phyloP scores from a whole-genome alignment of 2,797 vertebrate genomes.

The Sebastes vulpes region DNA sequence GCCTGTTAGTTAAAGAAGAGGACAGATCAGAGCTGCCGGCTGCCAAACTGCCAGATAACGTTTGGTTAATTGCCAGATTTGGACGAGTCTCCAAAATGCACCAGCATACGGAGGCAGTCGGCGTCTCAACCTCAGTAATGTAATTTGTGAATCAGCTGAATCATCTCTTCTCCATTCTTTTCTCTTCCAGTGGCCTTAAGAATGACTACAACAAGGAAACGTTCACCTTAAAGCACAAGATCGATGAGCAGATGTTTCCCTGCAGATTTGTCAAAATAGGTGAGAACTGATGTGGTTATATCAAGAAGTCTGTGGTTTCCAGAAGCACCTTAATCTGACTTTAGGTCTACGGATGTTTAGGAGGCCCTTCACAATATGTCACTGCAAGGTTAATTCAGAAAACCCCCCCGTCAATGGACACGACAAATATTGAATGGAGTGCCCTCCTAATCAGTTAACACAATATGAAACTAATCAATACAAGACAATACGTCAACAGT shows the following conservation, averaged over 20 bases:
- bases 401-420: background rate
- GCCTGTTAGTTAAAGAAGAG: background rate
- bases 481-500: background rate
- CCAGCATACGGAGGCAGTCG: background rate
- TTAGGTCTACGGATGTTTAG: background rate
- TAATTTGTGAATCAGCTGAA: background rate
- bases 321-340: background rate
- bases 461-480: background rate
- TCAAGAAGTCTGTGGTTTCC: background rate
- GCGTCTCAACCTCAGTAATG: background rate
- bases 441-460: background rate
- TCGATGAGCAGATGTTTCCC: slow-evolving; percentile 99
- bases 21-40: background rate
- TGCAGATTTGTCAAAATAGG: slow-evolving; percentile 99
- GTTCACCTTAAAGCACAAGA: slow-evolving; percentile 99
- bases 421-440: background rate
- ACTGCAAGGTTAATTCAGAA: background rate
- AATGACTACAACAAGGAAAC: slow-evolving; percentile 99
- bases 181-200: slow-evolving; percentile 93
- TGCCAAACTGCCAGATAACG: background rate
- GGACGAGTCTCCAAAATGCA: background rate
- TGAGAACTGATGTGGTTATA: slow-evolving; percentile 74
- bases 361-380: background rate
- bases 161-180: background rate
- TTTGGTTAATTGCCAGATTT: background rate